Conservation (phyloP, 2,888 invertebrate genomes). For the Xylota sylvarum region DNA sequence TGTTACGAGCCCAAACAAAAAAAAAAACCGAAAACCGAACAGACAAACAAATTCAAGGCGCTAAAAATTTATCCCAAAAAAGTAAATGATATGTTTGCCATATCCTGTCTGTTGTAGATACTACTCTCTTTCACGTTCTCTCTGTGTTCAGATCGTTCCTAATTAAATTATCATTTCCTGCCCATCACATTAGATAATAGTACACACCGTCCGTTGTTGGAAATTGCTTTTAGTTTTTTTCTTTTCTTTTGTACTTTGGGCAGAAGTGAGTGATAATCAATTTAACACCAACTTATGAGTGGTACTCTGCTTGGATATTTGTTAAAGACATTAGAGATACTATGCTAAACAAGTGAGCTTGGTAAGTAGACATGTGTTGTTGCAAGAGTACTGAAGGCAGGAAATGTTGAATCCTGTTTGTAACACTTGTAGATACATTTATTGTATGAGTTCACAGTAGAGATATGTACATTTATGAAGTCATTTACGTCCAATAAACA, state of each 20-base stretch:
- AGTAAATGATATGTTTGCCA: slow-evolving; percentile 68
- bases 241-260: slow-evolving; percentile 18
- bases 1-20: slow-evolving; percentile 32
- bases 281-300: slow-evolving; percentile 69
- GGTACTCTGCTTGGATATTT: slow-evolving; percentile 41
- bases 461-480: slow-evolving; percentile 29
- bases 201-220: slow-evolving; percentile 29
- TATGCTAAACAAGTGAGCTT: slow-evolving; percentile 40
- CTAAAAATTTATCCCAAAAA: slow-evolving; percentile 61
- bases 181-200: slow-evolving; percentile 59
- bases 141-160: slow-evolving; percentile 55
- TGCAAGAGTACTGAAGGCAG: slow-evolving; percentile 35
- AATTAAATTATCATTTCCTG: slow-evolving; percentile 77
- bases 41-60: slow-evolving; percentile 54
- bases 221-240: slow-evolving; percentile 11
- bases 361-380: neutral
- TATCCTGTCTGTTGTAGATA: slow-evolving; percentile 64
- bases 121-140: neutral
- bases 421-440: slow-evolving; percentile 36
- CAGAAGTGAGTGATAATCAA: slow-evolving; percentile 73
- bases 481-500: slow-evolving; percentile 41
- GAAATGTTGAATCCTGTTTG: slow-evolving; percentile 60
- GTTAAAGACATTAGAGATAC: slow-evolving; percentile 43
- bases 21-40: too few relatives aligned
- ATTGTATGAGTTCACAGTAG: slow-evolving; percentile 33